Evolutionary conservation across 2,113 vertebrate species (phyloP), one percentile per base, ranked within the genome.

Genomic region (Cacatua alba): DNA sequence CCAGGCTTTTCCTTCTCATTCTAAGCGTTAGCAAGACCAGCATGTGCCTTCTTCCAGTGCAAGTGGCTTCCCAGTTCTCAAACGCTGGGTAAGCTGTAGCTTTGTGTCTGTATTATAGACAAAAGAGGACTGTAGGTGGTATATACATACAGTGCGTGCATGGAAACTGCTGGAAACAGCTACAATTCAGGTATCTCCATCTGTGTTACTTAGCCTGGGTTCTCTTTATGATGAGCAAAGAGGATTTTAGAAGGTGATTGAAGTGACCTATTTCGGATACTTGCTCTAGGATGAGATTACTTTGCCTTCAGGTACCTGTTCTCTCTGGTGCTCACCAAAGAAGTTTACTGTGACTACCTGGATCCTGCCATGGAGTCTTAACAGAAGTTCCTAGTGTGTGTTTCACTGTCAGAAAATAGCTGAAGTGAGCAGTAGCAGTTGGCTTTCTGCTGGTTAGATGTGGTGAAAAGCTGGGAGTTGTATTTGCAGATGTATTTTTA

Each of bases 71-170:
- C 53, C 24, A 51, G 26, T 69, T 92, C 29, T 82, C 46, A 77
- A 77, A 39, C 0, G 0, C 9, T 1, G 1, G 6, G 3, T 17
- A 19, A 13, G 4, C 37, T 17, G 19, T 71, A 59, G 29, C 52
- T 85, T 91, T 75, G 5, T 75, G 33, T 64, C 48, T 88, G n/a
- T 81, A 5, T 21, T n/a, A 9, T 10, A 87, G 31, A 62, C 19
- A 51, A 62, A 44, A 16, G 11, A 88, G 19, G 35, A 18, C 17
- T 41, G 23, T 75, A 75, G 79, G 31, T 59, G 31, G 17, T 69
- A 35, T 35, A 18, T 57, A 31, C 13, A 26, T 21, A 15, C 11
- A 63, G n/a, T 77, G 31, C 28, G n/a, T 83, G 46, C 13, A 25
- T 57, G 55, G 52, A 82, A 87, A 65, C 26, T 62, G 25, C 49